Evolutionary conservation across 1,140 invertebrate species (phyloP).

Genomic region (Aricia agestis): DNA sequence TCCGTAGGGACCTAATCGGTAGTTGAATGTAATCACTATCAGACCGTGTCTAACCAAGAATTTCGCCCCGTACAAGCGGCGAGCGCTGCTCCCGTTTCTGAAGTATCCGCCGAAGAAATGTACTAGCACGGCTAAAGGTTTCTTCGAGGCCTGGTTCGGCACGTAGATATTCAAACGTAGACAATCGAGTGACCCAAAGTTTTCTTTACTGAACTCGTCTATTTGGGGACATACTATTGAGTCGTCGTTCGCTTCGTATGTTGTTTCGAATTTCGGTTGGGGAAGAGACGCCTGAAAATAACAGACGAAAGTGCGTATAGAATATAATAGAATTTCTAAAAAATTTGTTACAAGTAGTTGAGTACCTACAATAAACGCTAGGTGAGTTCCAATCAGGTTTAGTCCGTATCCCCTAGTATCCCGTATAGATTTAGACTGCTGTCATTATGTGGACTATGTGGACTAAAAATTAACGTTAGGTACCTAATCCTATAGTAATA

Average conservation of each 20-base stretch:
- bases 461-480: no score
- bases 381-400: not conserved
- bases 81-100: slow-evolving; percentile 65
- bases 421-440: no score
- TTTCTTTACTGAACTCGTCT: slow-evolving; percentile 18
- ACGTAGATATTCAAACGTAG: slow-evolving; percentile 52
- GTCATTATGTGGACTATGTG: no score
- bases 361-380: no score
- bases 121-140: slow-evolving; percentile 79
- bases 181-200: slow-evolving; percentile 34
- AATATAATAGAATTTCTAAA: no score
- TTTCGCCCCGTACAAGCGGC: slow-evolving; percentile 56
- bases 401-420: no score
- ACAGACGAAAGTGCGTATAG: not conserved
- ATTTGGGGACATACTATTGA: slow-evolving; percentile 32
- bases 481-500: not conserved
- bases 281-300: slow-evolving; percentile 28
- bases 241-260: slow-evolving; percentile 30
- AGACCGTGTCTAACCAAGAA: slow-evolving; percentile 76
- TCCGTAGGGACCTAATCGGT: slow-evolving; percentile 79
- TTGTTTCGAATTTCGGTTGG: slow-evolving; percentile 25
- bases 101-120: slow-evolving; percentile 85
- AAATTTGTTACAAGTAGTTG: no score
- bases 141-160: slow-evolving; percentile 33
- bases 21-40: slow-evolving; percentile 79